phyloP scores from a whole-genome alignment of 2,888 invertebrate genomes.

The Lepas anatifera region DNA sequence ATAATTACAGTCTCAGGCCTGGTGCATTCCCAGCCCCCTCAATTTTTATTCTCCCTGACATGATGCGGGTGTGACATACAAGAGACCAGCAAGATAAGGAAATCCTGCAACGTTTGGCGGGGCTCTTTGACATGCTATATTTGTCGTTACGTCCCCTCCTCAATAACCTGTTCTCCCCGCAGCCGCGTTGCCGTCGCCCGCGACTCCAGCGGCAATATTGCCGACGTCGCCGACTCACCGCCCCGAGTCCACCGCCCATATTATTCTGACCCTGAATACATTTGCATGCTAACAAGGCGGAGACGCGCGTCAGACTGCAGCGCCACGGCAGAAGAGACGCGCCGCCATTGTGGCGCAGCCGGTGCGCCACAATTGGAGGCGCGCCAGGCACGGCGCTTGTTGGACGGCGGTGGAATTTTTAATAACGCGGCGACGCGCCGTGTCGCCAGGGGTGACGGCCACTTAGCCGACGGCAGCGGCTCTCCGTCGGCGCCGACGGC shows the following conservation, averaged over 20 bases:
- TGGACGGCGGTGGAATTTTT: conserved; percentile 4
- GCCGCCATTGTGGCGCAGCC: not conserved
- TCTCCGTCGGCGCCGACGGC: not conserved
- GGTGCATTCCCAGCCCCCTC: too few species aligned
- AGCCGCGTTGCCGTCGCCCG: too few species aligned
- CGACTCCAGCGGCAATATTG: not conserved
- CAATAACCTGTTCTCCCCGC: too few species aligned
- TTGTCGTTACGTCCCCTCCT: too few species aligned
- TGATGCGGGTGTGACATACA: too few species aligned
- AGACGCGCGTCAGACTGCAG: not conserved
- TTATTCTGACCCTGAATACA: conserved; percentile 2
- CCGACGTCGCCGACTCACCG: not conserved
- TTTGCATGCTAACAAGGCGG: not conserved
- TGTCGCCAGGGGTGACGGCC: not conserved
- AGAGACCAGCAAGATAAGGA: too few species aligned
- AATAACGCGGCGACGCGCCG: not conserved
- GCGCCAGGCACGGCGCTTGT: not conserved
- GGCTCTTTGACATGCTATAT: too few species aligned
- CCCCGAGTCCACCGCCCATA: too few species aligned
- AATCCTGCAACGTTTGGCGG: too few species aligned
- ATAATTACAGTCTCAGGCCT: too few species aligned
- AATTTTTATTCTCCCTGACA: too few species aligned
- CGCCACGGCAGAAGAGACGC: not conserved
- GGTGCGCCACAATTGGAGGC: not conserved
- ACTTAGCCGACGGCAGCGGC: not conserved